Conservation (phyloP, 2,113 vertebrate genomes). For the Asarcornis scutulata region DNA sequence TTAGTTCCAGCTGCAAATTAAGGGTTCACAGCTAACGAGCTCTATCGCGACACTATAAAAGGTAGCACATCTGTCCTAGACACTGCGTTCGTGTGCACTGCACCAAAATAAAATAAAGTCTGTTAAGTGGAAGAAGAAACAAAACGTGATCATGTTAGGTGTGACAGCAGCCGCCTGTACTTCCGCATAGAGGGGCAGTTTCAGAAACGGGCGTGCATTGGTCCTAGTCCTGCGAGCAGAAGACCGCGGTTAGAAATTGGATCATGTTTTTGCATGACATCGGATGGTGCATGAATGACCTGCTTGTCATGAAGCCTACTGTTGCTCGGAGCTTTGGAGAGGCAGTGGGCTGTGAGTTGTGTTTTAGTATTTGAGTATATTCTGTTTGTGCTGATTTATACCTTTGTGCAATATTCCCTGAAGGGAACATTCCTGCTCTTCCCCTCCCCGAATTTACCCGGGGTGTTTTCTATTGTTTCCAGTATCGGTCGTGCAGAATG, state of each 20-base stretch:
- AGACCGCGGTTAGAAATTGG: constrained; percentile 61
- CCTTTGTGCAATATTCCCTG: neutral
- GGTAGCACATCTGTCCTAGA: constrained; percentile 70
- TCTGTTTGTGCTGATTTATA: constrained; percentile 26
- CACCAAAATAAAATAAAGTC: constrained; percentile 53
- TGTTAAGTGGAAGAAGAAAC: constrained; percentile 62
- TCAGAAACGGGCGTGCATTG: constrained; percentile 43
- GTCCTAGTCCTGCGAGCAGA: constrained; percentile 73
- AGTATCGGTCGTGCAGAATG: constrained; percentile 34
- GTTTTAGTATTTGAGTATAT: constrained; percentile 49
- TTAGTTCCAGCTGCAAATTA: constrained; percentile 64
- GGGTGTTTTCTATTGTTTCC: constrained; percentile 13
- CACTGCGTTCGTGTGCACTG: constrained; percentile 17
- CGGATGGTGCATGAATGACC: constrained; percentile 50
- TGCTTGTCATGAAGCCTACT: constrained; percentile 30
- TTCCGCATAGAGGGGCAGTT: constrained; percentile 35
- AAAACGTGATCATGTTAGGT: constrained; percentile 28
- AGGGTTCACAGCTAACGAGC: constrained; percentile 70
- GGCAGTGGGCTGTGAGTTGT: constrained; percentile 34
- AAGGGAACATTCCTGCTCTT: constrained; percentile 23
- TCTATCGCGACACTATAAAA: constrained; percentile 50
- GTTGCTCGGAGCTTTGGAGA: constrained; percentile 18
- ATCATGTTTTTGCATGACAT: constrained; percentile 22
- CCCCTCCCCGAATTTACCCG: constrained; percentile 14
- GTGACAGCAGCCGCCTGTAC: constrained; percentile 46